Base-by-base conservation (phyloP, 2,888 invertebrate genomes). In the Temnothorax ravouxi region DNA sequence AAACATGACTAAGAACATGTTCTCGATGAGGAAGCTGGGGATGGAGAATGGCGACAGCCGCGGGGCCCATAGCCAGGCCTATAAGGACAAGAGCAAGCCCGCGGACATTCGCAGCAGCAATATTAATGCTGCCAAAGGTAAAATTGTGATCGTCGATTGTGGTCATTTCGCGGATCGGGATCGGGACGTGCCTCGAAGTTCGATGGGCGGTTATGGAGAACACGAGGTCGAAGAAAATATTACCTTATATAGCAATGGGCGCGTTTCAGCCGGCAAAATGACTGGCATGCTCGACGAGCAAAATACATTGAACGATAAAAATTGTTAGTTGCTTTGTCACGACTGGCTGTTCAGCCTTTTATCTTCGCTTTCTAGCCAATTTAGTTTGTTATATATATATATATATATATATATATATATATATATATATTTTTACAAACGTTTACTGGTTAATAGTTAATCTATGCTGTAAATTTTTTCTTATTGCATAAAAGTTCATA, bases 71-170 rank as follows among this genome's bases (percentile, higher is more conserved):
- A 95, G 95, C 69, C 95, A 96, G 74, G 97, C 97, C 76, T 98
- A 98, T 94, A 98, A 98, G 95, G 98, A 98, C 95, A 98, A 98
- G 96, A 97, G 97, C 93, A 99, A 99, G 96, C 99, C 99, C 64
- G 96, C 97, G 61, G 99, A 99, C 96, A 98, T 99, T 93, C 97
- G 99, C 81, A 96, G 96, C 90, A 99, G 99, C 95, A 99, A 99
- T 95, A 99, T 99, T 93, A 97, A 97, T 95, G 99, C 99, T 93
- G 99, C 99, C 80, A 99, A 99, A 97, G 99, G 99, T 99, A 96
- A 84, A 83, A 89, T 41, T 15, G 15, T 38, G 15, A 38, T 18
- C 21, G 50, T n/a, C n/a, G n/a, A n/a, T n/a, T n/a, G 4, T 6
- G n/a, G 1, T 29, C 29, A 3, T 41, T 56, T 50, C 34, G 44